Base-by-base conservation (phyloP, 2,113 vertebrate species). In the Laticauda laticaudata region DNA sequence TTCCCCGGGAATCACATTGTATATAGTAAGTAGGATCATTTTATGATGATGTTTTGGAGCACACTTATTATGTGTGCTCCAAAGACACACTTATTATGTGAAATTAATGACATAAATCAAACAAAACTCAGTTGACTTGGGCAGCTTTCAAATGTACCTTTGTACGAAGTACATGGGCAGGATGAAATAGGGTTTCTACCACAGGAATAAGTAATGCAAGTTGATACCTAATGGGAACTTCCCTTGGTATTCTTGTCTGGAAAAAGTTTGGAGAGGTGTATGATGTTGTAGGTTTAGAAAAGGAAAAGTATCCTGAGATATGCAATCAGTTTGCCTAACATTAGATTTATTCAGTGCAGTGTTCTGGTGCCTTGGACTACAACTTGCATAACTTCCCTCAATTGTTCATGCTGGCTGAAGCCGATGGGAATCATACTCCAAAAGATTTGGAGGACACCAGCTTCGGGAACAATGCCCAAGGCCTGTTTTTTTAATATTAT, bases 1-100 rank as follows among this genome's bases (percentile, higher is more conserved):
- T 96, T 90, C 92, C 64, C 95, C 24, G 24, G 24, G 48, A 95
- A 93, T 95, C 55, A 86, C 53, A 94, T 29, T 45, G 91, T 48
- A 48, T n/a, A 86, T 81, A 90, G 4, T 93, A 26, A 88, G 61
- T 93, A 96, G 88, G 61, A 18, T 95, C 89, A 91, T 90, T 69
- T 5, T 61, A 93, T 0, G 85, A 95, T 85, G 87, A 59, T 48
- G 57, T 91, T 88, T 54, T 39, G 10, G 91, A 94, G 94, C 86
- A 94, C 95, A 92, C 3, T 45, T 54, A 88, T 94, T 48, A 48
- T 48, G 48, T 48, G 45, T 48, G 48, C 48, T 8, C 48, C 48
- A 48, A 48, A 48, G 48, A 48, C 48, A 48, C 48, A 48, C 48
- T 48, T 48, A 48, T 48, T 89, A 81, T 94, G 54, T 89, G 57